These are phyloP conservation scores for Pterobdella sp. DNA, from an alignment of 2,888 invertebrate species.

Conservation along the genomic window DNA sequence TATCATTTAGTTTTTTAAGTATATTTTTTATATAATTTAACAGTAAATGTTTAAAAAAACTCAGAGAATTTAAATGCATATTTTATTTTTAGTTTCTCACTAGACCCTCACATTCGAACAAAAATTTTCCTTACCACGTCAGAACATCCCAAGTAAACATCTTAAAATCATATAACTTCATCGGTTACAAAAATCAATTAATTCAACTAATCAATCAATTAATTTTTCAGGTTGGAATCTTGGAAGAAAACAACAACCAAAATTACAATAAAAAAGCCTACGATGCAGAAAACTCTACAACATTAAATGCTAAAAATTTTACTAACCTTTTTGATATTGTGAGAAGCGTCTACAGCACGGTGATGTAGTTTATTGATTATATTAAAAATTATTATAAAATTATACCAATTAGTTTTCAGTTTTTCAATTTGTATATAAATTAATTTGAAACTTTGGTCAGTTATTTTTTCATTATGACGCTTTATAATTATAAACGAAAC, in stretches of 20 bases:
- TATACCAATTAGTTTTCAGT: no score
- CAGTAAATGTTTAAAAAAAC: not conserved
- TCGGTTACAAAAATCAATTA: no score
- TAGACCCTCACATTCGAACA: slow-evolving; percentile 74
- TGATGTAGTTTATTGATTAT: not conserved
- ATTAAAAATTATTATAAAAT: no score
- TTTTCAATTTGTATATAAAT: no score
- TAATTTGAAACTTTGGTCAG: no score
- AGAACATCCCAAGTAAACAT: slow-evolving; percentile 65
- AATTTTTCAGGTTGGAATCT: slow-evolving; percentile 31
- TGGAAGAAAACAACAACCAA: slow-evolving; percentile 6
- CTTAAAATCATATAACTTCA: not conserved
- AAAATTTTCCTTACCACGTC: slow-evolving; percentile 83
- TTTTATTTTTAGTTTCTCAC: slow-evolving; percentile 55
- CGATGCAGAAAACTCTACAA: not conserved
- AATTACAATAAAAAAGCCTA: slow-evolving; percentile 19
- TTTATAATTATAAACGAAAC: no score
- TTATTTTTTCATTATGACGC: no score
- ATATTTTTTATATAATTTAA: not conserved
- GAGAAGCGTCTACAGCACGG: slow-evolving; percentile 20
- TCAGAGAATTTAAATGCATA: not conserved
- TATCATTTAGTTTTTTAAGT: slow-evolving; percentile 15
- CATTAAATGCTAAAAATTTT: slow-evolving; percentile 20
- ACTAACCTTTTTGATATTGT: slow-evolving; percentile 25
- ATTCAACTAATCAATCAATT: no score